Base-by-base conservation (phyloP, 2,888 invertebrate species). In the Lepetodrilus schrolli region DNA sequence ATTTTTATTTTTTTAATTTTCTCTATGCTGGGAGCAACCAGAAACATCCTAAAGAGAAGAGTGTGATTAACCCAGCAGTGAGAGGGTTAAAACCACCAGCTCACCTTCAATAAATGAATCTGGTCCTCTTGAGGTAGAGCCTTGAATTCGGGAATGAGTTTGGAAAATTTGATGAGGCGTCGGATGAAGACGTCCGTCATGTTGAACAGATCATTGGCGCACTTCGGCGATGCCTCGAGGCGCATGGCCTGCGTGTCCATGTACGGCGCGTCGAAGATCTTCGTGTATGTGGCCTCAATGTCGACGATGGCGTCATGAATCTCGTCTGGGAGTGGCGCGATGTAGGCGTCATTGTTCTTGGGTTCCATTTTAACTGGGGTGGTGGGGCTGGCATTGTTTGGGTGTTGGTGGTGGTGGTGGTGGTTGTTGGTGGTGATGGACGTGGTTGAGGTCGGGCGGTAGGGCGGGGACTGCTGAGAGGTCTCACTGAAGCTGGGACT, bases 61-160 rank as follows among this genome's bases (percentile, higher is more conserved):
- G n/a, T n/a, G n/a, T n/a, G n/a, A n/a, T n/a, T n/a, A n/a, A n/a
- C n/a, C n/a, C n/a, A n/a, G n/a, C n/a, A n/a, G n/a, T n/a, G n/a
- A n/a, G n/a, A n/a, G n/a, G n/a, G n/a, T n/a, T n/a, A n/a, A n/a
- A n/a, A n/a, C n/a, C n/a, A 43, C 17, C 10, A 43, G 13, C 43
- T 76, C 78, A 88, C 88, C 83, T 96, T 96, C 3, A 97, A 90
- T 17, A 96, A 91, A 50, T 94, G 94, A 72, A 96, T 94, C 91
- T 98, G 97, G 90, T 98, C 98, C 85, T 96, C 96, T 87, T 97
- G 96, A 88, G 96, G 96, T 93, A 98, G 95, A 86, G 95, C 95
- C 90, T 95, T 95, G 91, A 98, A 98, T 0, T 96, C 95, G 87
- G 89, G 90, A 73, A 93, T 90, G 82, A 91, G 90, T 83, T 93